These are phyloP conservation scores for Sorex araneus DNA, from an alignment of 2,113 vertebrate genomes.

Conservation along the genomic window DNA sequence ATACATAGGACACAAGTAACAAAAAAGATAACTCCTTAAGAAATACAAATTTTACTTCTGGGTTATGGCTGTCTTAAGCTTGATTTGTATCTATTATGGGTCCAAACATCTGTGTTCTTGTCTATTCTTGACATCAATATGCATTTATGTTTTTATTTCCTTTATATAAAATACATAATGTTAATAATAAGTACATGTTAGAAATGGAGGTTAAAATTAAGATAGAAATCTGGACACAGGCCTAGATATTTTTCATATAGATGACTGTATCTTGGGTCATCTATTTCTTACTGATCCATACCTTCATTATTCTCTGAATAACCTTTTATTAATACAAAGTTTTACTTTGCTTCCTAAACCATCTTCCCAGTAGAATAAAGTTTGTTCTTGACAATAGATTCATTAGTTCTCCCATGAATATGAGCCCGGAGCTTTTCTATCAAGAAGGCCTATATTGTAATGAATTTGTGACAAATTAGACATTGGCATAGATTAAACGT, in stretches of 20 bases:
- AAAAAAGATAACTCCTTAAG: conserved; percentile 47
- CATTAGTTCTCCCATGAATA: not conserved
- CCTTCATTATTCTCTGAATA: not conserved
- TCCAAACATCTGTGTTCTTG: conserved; percentile 27
- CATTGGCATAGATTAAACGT: not conserved
- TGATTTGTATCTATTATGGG: conserved; percentile 24
- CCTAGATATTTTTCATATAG: not conserved
- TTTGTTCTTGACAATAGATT: conserved; percentile 23
- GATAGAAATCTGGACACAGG: not conserved
- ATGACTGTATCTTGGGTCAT: not conserved
- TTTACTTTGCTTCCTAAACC: conserved; percentile 9
- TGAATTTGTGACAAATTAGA: conserved; percentile 10
- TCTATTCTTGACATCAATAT: conserved; percentile 45
- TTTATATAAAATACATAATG: conserved; percentile 43
- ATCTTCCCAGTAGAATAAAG: conserved; percentile 22
- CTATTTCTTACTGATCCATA: not conserved
- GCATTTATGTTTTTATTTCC: conserved; percentile 39
- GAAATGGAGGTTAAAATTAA: conserved; percentile 27
- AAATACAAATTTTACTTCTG: conserved; percentile 65
- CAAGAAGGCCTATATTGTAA: not conserved
- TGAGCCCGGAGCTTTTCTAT: not conserved
- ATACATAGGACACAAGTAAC: not conserved
- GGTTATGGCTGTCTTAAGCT: conserved; percentile 55
- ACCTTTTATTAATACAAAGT: not conserved
- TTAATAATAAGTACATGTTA: not conserved